Percentiles rank a stretch among this genome's conserved stretches.
Evolutionary conservation across 1,140 invertebrate genomes (phyloP).

Genomic region (Drosophila nannoptera): DNA sequence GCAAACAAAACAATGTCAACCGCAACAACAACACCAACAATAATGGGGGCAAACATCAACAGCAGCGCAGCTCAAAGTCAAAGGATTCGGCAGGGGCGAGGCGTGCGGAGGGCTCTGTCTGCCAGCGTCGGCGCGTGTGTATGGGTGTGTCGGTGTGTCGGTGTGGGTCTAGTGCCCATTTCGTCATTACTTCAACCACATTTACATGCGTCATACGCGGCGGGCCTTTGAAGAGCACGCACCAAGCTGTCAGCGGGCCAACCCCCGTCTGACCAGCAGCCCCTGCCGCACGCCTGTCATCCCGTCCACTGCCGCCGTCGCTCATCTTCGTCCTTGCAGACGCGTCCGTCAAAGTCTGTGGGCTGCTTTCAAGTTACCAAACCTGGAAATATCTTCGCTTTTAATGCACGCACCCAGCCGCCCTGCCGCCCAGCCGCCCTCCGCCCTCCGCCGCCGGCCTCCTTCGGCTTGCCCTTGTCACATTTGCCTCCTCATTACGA

Average conservation of each 20-base stretch:
- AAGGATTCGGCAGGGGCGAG: constrained; percentile 56
- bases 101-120: not conserved
- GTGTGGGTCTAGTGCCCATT: constrained; percentile 70
- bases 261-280: constrained; percentile 65
- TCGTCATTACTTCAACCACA: constrained; percentile 79
- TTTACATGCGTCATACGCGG: constrained; percentile 74
- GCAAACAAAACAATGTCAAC: constrained; percentile 76
- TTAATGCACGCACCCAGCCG: constrained; percentile 41
- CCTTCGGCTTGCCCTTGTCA: not conserved
- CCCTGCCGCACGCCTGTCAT: not conserved
- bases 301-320: constrained; percentile 5
- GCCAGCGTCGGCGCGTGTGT: not conserved
- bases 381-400: constrained; percentile 68
- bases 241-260: constrained; percentile 56
- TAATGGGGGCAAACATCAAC: constrained; percentile 78
- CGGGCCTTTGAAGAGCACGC: constrained; percentile 63
- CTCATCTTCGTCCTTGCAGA: constrained; percentile 13
- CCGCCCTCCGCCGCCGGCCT: not conserved
- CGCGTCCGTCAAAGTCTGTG: constrained; percentile 66
- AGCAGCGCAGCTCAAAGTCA: constrained; percentile 62
- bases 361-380: constrained; percentile 68
- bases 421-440: not conserved
- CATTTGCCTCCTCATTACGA: constrained; percentile 64
- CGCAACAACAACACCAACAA: constrained; percentile 67
- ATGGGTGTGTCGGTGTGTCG: constrained; percentile 3